Conservation (phyloP, 1,140 invertebrate genomes). For the Leptonema lineaticorne region DNA sequence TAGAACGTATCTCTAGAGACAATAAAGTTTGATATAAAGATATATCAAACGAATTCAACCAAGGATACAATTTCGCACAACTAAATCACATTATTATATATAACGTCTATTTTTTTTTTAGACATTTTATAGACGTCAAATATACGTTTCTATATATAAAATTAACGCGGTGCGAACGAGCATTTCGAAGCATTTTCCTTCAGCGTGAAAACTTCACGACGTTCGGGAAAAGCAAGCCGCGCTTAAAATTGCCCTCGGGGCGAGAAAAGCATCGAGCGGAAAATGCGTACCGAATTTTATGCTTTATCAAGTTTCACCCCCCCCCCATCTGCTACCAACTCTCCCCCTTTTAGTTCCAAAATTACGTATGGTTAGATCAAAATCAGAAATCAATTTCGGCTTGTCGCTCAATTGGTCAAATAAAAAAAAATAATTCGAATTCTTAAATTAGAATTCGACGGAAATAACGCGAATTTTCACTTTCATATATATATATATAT, state of each 20-base stretch:
- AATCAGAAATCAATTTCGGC: constrained; percentile 14
- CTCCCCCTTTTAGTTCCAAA: too few species aligned
- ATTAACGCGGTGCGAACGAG: neutral
- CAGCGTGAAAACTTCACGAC: neutral
- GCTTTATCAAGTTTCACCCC: constrained; percentile 6
- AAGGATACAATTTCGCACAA: too few species aligned
- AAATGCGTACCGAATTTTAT: constrained; percentile 13
- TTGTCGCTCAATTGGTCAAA: neutral
- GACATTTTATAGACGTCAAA: too few species aligned
- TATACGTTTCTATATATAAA: too few species aligned
- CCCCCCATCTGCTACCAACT: neutral
- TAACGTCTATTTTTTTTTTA: too few species aligned
- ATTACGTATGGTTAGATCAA: constrained; percentile 16
- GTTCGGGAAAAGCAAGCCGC: neutral
- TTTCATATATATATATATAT: neutral
- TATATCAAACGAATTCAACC: too few species aligned
- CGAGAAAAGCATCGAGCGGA: constrained; percentile 6
- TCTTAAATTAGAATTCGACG: neutral
- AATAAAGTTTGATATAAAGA: too few species aligned
- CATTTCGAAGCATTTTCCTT: neutral
- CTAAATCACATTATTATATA: too few species aligned
- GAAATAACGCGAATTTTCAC: neutral
- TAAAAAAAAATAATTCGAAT: neutral
- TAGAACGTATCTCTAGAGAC: too few species aligned
- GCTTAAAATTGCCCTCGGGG: constrained; percentile 1